Evolutionary conservation across 2,113 vertebrate species (phyloP).

Genomic region (Carlito syrichta): DNA sequence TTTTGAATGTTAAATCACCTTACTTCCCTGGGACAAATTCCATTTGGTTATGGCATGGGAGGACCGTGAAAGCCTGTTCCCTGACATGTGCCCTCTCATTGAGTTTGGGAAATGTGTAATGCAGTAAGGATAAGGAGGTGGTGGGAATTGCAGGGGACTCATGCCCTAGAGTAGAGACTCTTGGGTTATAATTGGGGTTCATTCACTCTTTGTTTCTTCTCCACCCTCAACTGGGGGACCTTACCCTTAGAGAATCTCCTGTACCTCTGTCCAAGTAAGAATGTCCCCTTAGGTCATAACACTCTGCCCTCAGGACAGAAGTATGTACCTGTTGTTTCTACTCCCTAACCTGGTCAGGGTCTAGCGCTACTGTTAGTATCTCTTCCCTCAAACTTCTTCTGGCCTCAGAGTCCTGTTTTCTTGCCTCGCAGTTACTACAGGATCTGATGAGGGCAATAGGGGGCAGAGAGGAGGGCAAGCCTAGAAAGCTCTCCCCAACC

Average conservation of each 20-base stretch:
- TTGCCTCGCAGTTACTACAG: neutral
- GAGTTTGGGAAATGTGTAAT: conserved; percentile 17
- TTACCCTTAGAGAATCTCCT: neutral
- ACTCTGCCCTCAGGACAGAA: neutral
- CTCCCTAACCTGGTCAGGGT: neutral
- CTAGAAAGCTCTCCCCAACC: neutral
- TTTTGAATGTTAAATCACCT: neutral
- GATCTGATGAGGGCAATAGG: neutral
- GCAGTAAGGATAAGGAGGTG: neutral
- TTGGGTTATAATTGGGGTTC: neutral
- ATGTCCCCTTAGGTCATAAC: neutral
- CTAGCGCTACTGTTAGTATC: neutral
- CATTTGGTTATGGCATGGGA: neutral
- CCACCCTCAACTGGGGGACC: too few relatives aligned
- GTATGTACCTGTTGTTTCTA: neutral
- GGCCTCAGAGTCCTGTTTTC: neutral
- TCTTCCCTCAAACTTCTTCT: neutral
- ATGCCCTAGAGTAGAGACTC: neutral
- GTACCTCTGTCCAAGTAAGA: neutral
- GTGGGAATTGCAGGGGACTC: neutral
- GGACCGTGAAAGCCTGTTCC: neutral
- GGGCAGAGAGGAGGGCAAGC: neutral
- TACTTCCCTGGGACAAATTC: neutral
- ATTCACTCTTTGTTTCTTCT: neutral
- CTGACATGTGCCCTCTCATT: neutral